phyloP scores from a whole-genome alignment of 2,797 vertebrate genomes.

The Gallinago nigripennis region DNA sequence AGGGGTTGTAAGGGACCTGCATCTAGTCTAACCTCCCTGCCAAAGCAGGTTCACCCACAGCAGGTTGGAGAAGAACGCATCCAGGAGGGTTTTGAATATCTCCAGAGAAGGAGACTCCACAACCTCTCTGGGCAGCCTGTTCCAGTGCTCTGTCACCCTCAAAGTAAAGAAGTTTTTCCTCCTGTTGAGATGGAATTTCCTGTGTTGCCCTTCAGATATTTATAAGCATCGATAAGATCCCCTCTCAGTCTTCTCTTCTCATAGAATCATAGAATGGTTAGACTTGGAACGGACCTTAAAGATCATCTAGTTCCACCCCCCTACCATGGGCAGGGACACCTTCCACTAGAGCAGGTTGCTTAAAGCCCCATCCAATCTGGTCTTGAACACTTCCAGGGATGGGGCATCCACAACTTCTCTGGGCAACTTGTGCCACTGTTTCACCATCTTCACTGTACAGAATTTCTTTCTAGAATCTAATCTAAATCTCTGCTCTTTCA shows the following conservation, averaged over 20 bases:
- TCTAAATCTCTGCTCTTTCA: no score
- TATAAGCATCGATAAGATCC: background rate
- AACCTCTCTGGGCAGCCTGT: background rate
- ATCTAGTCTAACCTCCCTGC: background rate
- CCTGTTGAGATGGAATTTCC: background rate
- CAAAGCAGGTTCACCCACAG: background rate
- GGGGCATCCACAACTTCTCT: no score
- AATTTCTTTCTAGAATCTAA: no score
- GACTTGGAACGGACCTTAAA: no score
- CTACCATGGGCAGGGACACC: no score
- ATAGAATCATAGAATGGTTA: no score
- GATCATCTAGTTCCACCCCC: no score
- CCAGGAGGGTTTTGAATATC: background rate
- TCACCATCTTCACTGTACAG: no score
- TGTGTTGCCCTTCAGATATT: background rate
- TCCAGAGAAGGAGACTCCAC: background rate
- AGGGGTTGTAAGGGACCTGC: background rate
- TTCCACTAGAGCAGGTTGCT: no score
- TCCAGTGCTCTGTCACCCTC: background rate
- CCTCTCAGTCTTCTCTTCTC: background rate
- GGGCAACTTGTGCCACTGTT: no score
- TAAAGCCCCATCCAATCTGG: no score
- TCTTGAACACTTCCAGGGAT: no score
- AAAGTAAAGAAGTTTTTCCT: background rate
- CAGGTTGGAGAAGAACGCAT: background rate